Conservation (phyloP, 2,888 invertebrate species). For the Andrena dorsata region DNA sequence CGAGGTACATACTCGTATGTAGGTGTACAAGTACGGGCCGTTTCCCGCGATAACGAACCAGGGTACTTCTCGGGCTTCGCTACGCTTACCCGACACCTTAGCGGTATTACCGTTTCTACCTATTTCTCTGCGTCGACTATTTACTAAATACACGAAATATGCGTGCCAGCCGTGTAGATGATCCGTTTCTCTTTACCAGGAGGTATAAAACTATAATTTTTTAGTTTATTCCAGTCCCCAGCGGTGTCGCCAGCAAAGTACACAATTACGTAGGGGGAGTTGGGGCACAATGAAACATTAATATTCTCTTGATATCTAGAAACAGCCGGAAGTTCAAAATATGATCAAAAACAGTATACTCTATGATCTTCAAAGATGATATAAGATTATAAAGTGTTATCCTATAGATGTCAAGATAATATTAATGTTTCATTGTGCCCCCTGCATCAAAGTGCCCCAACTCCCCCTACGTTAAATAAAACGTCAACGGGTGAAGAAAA, state of each 20-base stretch:
- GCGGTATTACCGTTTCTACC: constrained; percentile 7
- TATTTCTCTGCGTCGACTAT: constrained; percentile 27
- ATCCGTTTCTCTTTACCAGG: not conserved
- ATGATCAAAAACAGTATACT: too few species aligned
- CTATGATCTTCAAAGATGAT: too few species aligned
- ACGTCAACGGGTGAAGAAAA: not conserved
- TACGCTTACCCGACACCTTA: constrained; percentile 14
- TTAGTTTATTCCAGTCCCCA: not conserved
- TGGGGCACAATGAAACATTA: too few species aligned
- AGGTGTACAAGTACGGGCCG: constrained; percentile 43
- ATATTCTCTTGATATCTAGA: too few species aligned
- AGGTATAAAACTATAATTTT: not conserved
- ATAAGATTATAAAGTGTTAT: too few species aligned
- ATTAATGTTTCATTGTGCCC: too few species aligned
- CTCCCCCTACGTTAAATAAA: constrained; percentile 27
- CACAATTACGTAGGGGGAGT: too few species aligned
- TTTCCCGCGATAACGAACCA: constrained; percentile 66
- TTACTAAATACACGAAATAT: constrained; percentile 30
- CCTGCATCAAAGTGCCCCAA: too few species aligned
- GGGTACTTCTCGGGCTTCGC: constrained; percentile 53
- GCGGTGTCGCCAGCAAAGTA: not conserved
- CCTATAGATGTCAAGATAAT: too few species aligned
- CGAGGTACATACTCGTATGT: not conserved
- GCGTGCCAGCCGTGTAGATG: not conserved
- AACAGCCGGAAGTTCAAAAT: too few species aligned